A percentile compares a stretch with the other conserved stretches of the same genome.
These are phyloP conservation scores for Cephus sareptanus DNA, from an alignment of 2,888 invertebrate species.

Conservation along the genomic window DNA sequence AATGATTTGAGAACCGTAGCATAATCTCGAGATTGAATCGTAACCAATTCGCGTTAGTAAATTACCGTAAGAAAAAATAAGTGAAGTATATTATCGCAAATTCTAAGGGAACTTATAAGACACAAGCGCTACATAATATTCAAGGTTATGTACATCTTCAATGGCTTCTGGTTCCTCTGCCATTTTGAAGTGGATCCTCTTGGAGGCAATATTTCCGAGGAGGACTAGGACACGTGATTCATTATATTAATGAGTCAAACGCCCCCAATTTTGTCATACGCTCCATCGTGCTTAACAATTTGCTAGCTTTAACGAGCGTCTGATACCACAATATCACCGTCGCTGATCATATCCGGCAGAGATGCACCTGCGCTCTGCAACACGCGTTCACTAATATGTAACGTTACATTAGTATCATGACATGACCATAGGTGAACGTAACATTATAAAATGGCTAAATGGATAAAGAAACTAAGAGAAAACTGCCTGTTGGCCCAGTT, in stretches of 20 bases:
- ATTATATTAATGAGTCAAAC: background rate
- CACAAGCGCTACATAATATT: background rate
- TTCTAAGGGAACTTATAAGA: background rate
- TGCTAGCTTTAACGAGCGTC: conserved; percentile 42
- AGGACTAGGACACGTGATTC: background rate
- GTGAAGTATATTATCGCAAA: background rate
- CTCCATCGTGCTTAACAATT: conserved; percentile 13
- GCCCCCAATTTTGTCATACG: background rate
- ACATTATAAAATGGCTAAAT: background rate
- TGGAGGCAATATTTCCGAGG: background rate
- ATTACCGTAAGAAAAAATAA: background rate
- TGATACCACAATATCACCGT: conserved; percentile 47
- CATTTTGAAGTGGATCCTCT: background rate
- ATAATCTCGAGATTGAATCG: background rate
- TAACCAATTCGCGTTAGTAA: background rate
- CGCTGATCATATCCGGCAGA: conserved; percentile 52
- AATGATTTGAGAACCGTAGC: background rate
- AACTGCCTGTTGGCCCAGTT: background rate
- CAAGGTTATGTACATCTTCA: background rate
- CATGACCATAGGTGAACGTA: background rate
- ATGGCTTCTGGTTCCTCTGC: background rate
- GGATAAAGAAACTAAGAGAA: background rate
- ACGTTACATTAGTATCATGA: conserved; percentile 3
- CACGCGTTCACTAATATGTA: conserved; percentile 4
- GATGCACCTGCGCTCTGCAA: conserved; percentile 47